Conservation (phyloP, 2,113 vertebrate species). For the Elanoides forficatus region DNA sequence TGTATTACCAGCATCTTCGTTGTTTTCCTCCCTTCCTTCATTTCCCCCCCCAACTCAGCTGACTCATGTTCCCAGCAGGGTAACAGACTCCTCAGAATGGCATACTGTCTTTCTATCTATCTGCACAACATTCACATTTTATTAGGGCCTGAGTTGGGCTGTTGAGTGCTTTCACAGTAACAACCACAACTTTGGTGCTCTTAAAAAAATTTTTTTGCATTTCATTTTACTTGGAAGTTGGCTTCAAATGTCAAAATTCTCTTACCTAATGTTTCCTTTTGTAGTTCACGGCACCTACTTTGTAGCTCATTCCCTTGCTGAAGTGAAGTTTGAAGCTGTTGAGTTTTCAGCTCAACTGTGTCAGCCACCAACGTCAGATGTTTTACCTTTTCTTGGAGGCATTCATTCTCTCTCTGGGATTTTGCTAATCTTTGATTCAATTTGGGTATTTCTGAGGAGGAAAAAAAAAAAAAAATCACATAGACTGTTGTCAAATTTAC, state of each 20-base stretch:
- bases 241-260: background rate
- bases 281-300: slow-evolving; percentile 67
- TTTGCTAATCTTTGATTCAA: slow-evolving; percentile 67
- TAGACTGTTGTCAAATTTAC: background rate
- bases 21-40: background rate
- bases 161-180: background rate
- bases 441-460: slow-evolving; percentile 70
- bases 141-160: background rate
- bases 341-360: slow-evolving; percentile 56
- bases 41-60: background rate
- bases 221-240: background rate
- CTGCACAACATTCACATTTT: background rate
- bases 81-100: background rate
- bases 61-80: background rate
- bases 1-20: background rate
- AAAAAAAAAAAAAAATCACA: background rate
- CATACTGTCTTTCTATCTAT: background rate
- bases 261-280: slow-evolving; percentile 77
- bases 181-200: background rate
- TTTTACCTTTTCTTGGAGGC: slow-evolving; percentile 74
- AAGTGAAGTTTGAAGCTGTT: slow-evolving; percentile 69
- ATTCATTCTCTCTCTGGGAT: slow-evolving; percentile 59
- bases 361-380: slow-evolving; percentile 60
- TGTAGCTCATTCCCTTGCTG: slow-evolving; percentile 72
- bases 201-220: background rate